phyloP scores from a whole-genome alignment of 2,797 vertebrate genomes.

The Mormyrus proboscirostris region DNA sequence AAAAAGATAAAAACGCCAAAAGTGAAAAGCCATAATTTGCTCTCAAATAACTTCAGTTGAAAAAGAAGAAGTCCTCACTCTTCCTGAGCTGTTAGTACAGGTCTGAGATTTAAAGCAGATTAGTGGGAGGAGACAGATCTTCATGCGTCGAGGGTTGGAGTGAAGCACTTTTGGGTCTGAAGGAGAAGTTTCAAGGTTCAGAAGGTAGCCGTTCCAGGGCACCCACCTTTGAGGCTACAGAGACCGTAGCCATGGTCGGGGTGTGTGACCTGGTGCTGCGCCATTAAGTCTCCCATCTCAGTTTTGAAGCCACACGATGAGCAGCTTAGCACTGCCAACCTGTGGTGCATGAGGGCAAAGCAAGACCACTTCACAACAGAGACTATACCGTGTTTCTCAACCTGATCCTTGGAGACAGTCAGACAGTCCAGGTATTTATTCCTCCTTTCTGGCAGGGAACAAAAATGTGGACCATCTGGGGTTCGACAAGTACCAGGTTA shows the following conservation, averaged over 20 bases:
- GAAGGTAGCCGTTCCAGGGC: neutral
- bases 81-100: neutral
- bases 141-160: neutral
- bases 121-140: neutral
- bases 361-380: neutral
- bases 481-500: neutral
- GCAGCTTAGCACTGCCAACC: constrained; percentile 61
- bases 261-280: constrained; percentile 73
- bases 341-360: constrained; percentile 32
- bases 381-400: neutral
- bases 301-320: constrained; percentile 66
- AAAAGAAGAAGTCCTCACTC: neutral
- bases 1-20: neutral
- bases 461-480: neutral
- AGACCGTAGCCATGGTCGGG: constrained; percentile 61
- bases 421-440: neutral
- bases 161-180: neutral
- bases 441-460: neutral
- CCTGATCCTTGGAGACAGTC: neutral
- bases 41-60: neutral
- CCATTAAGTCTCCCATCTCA: constrained; percentile 76
- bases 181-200: neutral
- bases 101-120: neutral
- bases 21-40: neutral
- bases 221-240: constrained; percentile 20